These are phyloP conservation scores for Chaetodon trifasciatus DNA, from an alignment of 2,797 vertebrate genomes.

Conservation along the genomic window DNA sequence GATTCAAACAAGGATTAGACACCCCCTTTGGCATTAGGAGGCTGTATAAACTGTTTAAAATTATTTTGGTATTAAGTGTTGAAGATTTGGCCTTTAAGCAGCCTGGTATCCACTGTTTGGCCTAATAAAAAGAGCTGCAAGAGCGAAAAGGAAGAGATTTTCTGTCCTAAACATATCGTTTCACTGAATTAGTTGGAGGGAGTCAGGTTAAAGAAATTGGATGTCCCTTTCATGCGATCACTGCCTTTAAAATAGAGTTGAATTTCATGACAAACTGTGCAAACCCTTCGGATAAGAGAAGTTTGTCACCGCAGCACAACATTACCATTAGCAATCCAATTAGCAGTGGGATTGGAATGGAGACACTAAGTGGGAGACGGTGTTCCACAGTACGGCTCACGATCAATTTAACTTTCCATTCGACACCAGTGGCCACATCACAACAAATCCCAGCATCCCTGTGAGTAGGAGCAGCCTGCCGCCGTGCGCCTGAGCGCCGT, in stretches of 20 bases:
- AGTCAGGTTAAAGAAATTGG: background rate
- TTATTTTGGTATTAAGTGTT: conserved; percentile 61
- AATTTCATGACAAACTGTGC: conserved; percentile 29
- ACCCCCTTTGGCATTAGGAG: conserved; percentile 58
- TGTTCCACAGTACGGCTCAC: conserved; percentile 64
- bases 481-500: background rate
- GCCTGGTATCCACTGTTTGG: conserved; percentile 21
- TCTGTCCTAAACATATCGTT: background rate
- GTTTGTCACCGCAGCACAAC: conserved; percentile 65
- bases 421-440: conserved; percentile 60
- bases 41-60: conserved; percentile 56
- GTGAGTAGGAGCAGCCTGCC: background rate
- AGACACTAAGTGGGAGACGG: conserved; percentile 67
- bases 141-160: background rate
- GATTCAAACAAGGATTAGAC: conserved; percentile 75
- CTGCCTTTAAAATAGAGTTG: conserved; percentile 2
- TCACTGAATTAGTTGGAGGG: background rate
- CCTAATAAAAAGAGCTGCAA: conserved; percentile 15
- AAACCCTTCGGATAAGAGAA: conserved; percentile 61
- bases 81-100: conserved; percentile 38
- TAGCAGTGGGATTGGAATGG: conserved; percentile 62
- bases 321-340: conserved; percentile 78
- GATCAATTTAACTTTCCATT: conserved; percentile 81
- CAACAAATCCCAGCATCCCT: conserved; percentile 49
- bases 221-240: background rate